phyloP scores from a whole-genome alignment of 2,888 invertebrate genomes.

The Serripes groenlandicus region DNA sequence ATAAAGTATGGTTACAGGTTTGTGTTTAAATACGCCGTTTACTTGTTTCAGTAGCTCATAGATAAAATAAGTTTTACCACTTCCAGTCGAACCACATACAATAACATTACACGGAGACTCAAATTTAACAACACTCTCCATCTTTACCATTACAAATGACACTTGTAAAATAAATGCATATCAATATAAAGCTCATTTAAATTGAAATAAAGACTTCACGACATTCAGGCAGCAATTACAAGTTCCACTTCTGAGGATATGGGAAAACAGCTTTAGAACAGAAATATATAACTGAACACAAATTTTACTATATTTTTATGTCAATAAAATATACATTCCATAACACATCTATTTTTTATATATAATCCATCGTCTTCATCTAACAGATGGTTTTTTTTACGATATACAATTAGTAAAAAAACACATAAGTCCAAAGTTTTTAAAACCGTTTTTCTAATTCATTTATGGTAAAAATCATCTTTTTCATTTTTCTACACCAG shows the following conservation, averaged over 20 bases:
- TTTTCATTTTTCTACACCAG: conserved; percentile 13
- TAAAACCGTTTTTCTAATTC: conserved; percentile 3
- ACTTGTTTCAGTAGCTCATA: not conserved
- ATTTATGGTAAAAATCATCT: not conserved
- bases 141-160: not conserved
- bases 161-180: not conserved
- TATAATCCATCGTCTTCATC: no score
- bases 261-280: no score
- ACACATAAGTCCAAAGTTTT: no score
- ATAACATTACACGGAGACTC: not conserved
- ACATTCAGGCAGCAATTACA: no score
- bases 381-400: no score
- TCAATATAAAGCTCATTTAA: not conserved
- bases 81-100: not conserved
- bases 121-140: conserved; percentile 4
- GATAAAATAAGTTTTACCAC: not conserved
- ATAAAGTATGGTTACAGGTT: conserved; percentile 25
- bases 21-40: conserved; percentile 29
- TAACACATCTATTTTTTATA: not conserved
- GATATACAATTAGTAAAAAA: no score
- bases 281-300: not conserved
- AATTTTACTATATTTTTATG: not conserved
- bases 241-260: no score
- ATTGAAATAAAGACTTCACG: no score
- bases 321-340: not conserved